These are phyloP conservation scores for human (Homo sapiens) DNA, from an alignment of 2,113 vertebrate species.

Conservation along the genomic window DNA sequence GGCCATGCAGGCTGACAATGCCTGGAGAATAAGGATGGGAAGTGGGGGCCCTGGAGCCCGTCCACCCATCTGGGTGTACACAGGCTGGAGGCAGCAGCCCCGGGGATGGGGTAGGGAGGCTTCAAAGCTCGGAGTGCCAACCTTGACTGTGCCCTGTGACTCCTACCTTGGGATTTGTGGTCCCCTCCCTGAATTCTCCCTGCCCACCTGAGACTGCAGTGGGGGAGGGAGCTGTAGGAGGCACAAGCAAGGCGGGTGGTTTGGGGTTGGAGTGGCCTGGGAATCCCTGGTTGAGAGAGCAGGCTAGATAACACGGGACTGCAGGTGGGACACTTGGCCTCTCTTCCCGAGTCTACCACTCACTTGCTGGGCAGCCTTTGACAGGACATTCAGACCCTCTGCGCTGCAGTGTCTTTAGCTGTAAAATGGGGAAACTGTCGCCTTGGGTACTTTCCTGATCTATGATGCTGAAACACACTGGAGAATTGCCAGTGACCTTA, in stretches of 20 bases:
- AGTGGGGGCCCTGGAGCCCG: background rate
- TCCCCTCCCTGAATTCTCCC: background rate
- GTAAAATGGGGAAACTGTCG: constrained; percentile 45
- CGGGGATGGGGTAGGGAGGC: background rate
- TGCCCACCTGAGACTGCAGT: background rate
- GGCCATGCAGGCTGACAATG: background rate
- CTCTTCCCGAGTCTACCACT: background rate
- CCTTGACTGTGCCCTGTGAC: background rate
- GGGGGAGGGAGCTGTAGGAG: background rate
- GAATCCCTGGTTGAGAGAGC: background rate
- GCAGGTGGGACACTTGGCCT: background rate
- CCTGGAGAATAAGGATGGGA: background rate
- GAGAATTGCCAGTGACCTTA: constrained; percentile 3
- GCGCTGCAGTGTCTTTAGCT: background rate
- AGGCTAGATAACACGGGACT: background rate
- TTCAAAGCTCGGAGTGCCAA: background rate
- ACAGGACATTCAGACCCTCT: background rate
- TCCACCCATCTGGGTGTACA: fast-evolving
- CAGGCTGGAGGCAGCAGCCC: background rate
- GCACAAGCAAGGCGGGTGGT: background rate
- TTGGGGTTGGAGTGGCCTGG: background rate
- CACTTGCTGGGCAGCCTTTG: background rate
- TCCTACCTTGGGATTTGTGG: background rate
- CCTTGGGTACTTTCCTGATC: constrained; percentile 48
- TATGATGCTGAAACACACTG: constrained; percentile 41